Conservation (phyloP, 2,113 vertebrate genomes). For the Chlamydotis undulata region DNA sequence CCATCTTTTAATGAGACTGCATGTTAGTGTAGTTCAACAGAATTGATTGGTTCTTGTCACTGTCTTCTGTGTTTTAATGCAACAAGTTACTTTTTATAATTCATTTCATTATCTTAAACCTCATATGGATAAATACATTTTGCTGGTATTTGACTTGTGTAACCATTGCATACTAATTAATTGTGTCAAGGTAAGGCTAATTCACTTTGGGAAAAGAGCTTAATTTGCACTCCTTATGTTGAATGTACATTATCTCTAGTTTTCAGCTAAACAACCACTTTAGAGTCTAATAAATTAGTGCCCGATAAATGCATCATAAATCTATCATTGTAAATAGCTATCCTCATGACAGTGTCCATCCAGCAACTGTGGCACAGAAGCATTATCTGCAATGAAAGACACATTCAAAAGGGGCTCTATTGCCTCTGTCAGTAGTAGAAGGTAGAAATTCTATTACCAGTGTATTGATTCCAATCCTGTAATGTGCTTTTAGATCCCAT, state of each 20-base stretch:
- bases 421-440: conserved; percentile 37
- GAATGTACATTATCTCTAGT: conserved; percentile 32
- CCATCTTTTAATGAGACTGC: background rate
- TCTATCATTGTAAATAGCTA: conserved; percentile 56
- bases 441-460: conserved; percentile 52
- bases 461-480: conserved; percentile 56
- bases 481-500: conserved; percentile 68
- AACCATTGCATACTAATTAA: conserved; percentile 13
- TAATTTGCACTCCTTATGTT: conserved; percentile 33
- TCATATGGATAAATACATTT: conserved; percentile 57
- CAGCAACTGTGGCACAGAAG: conserved; percentile 21
- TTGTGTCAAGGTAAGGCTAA: conserved; percentile 50
- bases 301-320: conserved; percentile 57
- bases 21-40: background rate
- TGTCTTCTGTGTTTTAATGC: background rate
- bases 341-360: conserved; percentile 20
- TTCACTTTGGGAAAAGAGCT: conserved; percentile 48
- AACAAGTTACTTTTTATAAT: background rate
- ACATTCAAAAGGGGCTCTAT: conserved; percentile 19
- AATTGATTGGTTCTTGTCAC: background rate
- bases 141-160: conserved; percentile 71
- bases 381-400: conserved; percentile 49
- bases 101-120: background rate
- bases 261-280: conserved; percentile 68
- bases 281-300: conserved; percentile 53